These are phyloP conservation scores for Himalopsyche japonica DNA, from an alignment of 2,888 invertebrate genomes.

Conservation along the genomic window DNA sequence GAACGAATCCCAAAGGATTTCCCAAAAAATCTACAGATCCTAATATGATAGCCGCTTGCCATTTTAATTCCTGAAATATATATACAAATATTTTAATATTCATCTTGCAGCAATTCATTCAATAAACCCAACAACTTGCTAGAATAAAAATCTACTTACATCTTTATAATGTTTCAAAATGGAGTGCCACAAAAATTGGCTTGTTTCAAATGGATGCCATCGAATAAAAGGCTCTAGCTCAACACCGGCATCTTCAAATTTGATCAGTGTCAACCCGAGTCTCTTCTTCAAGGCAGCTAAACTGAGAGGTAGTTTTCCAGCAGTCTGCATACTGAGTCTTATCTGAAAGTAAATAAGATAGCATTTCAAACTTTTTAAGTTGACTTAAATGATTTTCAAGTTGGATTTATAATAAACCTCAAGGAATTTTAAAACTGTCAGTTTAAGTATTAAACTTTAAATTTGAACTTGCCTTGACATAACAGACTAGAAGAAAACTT, in stretches of 20 bases:
- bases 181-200: slow-evolving; percentile 78
- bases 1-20: slow-evolving; percentile 93
- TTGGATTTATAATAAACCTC: too few species aligned
- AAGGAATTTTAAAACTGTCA: too few species aligned
- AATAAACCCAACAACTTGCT: background rate
- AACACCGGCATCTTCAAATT: slow-evolving; percentile 95
- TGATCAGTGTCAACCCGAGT: slow-evolving; percentile 85
- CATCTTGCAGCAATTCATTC: background rate
- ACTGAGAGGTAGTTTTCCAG: slow-evolving; percentile 77
- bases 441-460: too few species aligned
- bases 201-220: slow-evolving; percentile 89
- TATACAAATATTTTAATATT: background rate
- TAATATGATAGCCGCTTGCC: slow-evolving; percentile 94
- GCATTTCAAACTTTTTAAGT: background rate
- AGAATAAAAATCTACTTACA: slow-evolving; percentile 50
- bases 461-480: too few species aligned
- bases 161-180: slow-evolving; percentile 86
- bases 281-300: slow-evolving; percentile 81
- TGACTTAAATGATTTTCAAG: background rate
- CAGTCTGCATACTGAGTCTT: slow-evolving; percentile 86
- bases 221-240: slow-evolving; percentile 87
- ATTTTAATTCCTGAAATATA: slow-evolving; percentile 74
- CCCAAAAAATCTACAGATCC: slow-evolving; percentile 98
- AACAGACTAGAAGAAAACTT: too few species aligned
- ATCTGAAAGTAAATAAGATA: slow-evolving; percentile 60